Evolutionary conservation across 2,113 vertebrate species (phyloP), one percentile per base, ranked within the genome.

Genomic region (Caretta caretta): DNA sequence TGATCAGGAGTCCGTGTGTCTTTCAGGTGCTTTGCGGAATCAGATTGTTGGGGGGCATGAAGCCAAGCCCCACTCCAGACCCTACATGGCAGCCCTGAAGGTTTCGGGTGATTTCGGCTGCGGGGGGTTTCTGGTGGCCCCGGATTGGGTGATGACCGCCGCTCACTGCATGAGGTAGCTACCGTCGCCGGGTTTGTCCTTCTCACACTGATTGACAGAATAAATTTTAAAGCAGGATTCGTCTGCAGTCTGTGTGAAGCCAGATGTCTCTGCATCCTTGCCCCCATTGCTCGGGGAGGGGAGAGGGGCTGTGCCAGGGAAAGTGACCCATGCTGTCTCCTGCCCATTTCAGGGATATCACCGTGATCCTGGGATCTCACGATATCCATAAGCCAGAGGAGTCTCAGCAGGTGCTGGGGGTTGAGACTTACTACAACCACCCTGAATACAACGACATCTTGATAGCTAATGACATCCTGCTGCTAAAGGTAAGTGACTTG

Each of bases 121-220:
- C 0, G 96, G 97, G 10, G 97, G 97, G 22, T 98, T 97, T 87
- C 94, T 98, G 56, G 96, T 98, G 91, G 94, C 84, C 6, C 93
- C 92, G 1, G 75, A 87, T 38, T 98, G 97, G 97, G 96, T 98
- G 59, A 95, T 98, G 96, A 92, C 98, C 2, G 98, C 97, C 0
- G 96, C 97, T 3, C 97, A 97, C 83, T 98, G 98, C 92, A 1
- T 42, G 65, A 85, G 82, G 98, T 98, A 84, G 97, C 97, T 96
- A 24, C 10, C 6, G 4, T 1, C 0, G 0, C 0, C 0, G 2
- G 59, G 24, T 92, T 72, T 8, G 6, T 4, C 35, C 10, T 7
- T 8, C 56, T 75, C 20, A 79, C 46, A 27, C 12, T 80, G 10
- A 38, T 9, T 20, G 4, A 17, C 4, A 75, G 25, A 65, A 35